Percentiles rank a stretch among this genome's conserved stretches.
Conservation (phyloP, 2,888 invertebrate genomes). For the Metallyticus violacea region DNA sequence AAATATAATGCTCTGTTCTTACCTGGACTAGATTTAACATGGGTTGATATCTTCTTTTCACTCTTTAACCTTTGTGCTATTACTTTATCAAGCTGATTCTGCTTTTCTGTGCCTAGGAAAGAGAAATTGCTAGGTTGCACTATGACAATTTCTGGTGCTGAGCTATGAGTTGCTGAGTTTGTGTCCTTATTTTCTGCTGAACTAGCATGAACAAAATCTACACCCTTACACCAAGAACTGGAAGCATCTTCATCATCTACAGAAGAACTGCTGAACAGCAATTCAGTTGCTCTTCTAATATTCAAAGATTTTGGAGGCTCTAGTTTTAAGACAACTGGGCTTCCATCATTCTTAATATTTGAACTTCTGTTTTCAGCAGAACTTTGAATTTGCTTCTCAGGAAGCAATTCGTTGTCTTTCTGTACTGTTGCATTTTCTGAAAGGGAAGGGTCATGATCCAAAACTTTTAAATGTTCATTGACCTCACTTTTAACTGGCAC, state of each 20-base stretch:
- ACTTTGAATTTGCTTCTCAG: background rate
- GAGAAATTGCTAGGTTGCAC: background rate
- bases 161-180: background rate
- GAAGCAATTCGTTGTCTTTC: background rate
- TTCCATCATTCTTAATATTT: background rate
- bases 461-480: background rate
- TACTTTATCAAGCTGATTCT: background rate
- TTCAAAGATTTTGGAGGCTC: conserved; percentile 34
- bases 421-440: background rate
- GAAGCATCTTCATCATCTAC: conserved; percentile 1
- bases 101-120: background rate
- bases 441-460: background rate
- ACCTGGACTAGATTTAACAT: background rate
- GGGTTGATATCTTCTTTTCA: background rate
- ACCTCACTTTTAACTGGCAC: background rate
- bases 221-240: background rate
- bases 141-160: background rate
- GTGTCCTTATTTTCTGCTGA: background rate
- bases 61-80: background rate
- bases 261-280: conserved; percentile 1
- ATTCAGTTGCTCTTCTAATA: conserved; percentile 25
- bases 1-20: background rate
- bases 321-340: background rate
- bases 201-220: no score
- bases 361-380: background rate